Conservation (phyloP, 2,797 vertebrate genomes). For the Cirrhinus molitorella region DNA sequence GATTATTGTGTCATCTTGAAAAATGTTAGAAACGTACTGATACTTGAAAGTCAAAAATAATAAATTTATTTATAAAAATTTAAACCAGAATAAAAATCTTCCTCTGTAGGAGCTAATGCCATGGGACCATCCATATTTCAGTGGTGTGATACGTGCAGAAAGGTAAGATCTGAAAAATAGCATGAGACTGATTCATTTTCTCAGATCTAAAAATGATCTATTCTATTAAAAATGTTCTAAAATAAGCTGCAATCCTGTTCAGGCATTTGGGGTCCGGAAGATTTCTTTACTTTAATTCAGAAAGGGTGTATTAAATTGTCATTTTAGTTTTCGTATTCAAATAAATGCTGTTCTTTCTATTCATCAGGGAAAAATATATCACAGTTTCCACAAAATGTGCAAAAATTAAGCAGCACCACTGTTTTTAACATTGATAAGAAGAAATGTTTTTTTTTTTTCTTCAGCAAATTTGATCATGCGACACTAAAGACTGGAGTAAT, state of each 20-base stretch:
- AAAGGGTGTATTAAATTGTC: background rate
- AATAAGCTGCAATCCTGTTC: background rate
- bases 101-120: slow-evolving; percentile 90
- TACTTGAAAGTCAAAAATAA: too few relatives aligned
- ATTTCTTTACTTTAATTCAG: background rate
- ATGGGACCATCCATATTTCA: slow-evolving; percentile 97
- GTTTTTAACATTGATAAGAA: background rate
- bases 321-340: background rate
- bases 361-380: background rate
- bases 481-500: too few relatives aligned
- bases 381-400: background rate
- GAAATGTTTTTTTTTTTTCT: too few relatives aligned
- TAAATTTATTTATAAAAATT: too few relatives aligned
- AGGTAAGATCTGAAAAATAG: slow-evolving; percentile 76
- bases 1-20: background rate
- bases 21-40: background rate
- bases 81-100: slow-evolving; percentile 3
- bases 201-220: background rate
- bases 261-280: background rate
- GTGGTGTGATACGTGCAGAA: slow-evolving; percentile 91
- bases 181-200: background rate
- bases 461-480: too few relatives aligned
- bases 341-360: background rate
- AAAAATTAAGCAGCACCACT: background rate
- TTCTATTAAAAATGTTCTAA: background rate